These are phyloP conservation scores for Prunella fulvescens DNA, from an alignment of 2,113 vertebrate genomes.

Conservation along the genomic window DNA sequence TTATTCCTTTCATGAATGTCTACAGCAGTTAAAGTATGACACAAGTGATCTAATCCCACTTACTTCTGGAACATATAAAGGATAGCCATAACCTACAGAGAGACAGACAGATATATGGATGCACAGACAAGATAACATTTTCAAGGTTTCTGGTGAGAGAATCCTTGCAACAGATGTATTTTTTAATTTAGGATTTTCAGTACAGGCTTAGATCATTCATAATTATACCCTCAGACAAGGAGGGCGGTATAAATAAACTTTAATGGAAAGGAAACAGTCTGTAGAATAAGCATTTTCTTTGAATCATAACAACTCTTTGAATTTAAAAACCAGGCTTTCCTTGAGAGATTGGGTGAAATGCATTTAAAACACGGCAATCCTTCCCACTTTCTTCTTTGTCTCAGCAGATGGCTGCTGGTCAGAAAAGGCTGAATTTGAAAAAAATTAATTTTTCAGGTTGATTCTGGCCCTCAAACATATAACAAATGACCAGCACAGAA, in stretches of 20 bases:
- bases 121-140: constrained; percentile 48
- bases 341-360: constrained; percentile 23
- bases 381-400: constrained; percentile 16
- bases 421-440: constrained; percentile 23
- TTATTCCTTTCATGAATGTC: neutral
- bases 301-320: constrained; percentile 44
- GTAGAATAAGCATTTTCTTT: constrained; percentile 56
- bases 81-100: constrained; percentile 13
- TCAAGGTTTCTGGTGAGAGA: constrained; percentile 54
- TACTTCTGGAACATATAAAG: constrained; percentile 28
- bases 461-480: neutral
- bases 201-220: constrained; percentile 65
- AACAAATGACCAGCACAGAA: neutral
- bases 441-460: neutral
- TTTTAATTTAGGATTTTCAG: constrained; percentile 66
- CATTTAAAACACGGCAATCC: constrained; percentile 11
- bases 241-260: constrained; percentile 61
- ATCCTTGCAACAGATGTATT: constrained; percentile 56
- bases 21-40: neutral
- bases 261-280: constrained; percentile 60
- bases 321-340: constrained; percentile 40
- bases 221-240: constrained; percentile 62
- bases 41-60: constrained; percentile 14
- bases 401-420: constrained; percentile 40
- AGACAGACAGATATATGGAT: constrained; percentile 59